Base-by-base conservation (phyloP, 2,797 vertebrate species). In the Huso huso region DNA sequence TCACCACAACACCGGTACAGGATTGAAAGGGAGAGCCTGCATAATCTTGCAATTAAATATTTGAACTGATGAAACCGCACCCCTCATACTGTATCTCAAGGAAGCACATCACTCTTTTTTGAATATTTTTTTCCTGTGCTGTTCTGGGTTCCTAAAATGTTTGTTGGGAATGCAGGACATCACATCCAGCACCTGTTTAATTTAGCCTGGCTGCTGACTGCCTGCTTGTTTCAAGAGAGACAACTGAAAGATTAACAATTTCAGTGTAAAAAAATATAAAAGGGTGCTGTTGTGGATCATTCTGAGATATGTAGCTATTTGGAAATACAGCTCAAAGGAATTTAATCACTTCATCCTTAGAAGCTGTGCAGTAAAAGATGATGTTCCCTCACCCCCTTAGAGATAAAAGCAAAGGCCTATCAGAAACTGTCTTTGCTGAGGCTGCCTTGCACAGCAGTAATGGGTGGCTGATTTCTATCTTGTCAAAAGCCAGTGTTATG, bases 11-110 rank as follows among this genome's bases (percentile, higher is more conserved):
- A 63, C 66, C 70, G 51, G 23, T 57, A 23, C 12, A 15, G 10
- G 51, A 65, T 37, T 52, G 60, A 61, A 48, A 55, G 9, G 59
- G 64, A 62, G 10, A 57, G 63, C 4, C 13, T 48, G 12, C 65
- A 49, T 50, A 61, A 67, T 10, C 13, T 37, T 37, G 23, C 23
- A 37, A 37, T 37, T 0, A 37, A 37, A 37, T 37, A 37, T 37
- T 37, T 37, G 23, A 37, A 37, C 2, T 37, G 23, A 37, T 37
- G 23, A 37, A 37, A 37, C 23, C 23, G 0, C 23, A 37, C 23
- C 23, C 23, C 15, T 18, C 15, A 18, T 18, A 18, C 15, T 18
- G 15, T 18, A 18, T 18, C 23, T 37, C 4, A 37, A 37, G 23
- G 2, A 37, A 37, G 23, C 23, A 37, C 2, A 37, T 37, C 23